These are phyloP conservation scores for Bombus terrestris DNA, from an alignment of 1,140 invertebrate species.

Conservation along the genomic window DNA sequence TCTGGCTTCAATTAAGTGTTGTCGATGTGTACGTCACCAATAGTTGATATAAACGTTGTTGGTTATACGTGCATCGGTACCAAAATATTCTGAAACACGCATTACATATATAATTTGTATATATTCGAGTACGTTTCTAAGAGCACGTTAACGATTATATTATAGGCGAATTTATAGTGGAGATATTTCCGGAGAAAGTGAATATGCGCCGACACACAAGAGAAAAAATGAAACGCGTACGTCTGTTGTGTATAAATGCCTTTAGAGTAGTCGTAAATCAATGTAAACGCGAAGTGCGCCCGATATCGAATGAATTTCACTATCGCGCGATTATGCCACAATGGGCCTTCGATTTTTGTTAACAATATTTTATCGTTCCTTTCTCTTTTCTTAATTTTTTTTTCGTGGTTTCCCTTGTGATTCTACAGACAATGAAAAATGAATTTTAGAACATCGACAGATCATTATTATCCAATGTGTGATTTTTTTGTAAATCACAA, in stretches of 20 bases:
- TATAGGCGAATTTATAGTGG: slow-evolving; percentile 59
- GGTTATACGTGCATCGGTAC: slow-evolving; percentile 16
- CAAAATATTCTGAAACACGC: slow-evolving; percentile 30
- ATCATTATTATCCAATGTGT: background rate
- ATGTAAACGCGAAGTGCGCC: slow-evolving; percentile 22
- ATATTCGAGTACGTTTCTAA: slow-evolving; percentile 70
- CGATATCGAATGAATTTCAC: slow-evolving; percentile 30
- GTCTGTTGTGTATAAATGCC: slow-evolving; percentile 37
- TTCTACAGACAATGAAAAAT: background rate
- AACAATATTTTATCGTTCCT: slow-evolving; percentile 14
- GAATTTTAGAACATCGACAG: background rate
- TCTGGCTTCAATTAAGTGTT: background rate
- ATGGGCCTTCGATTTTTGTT: slow-evolving; percentile 54
- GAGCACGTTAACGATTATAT: slow-evolving; percentile 54
- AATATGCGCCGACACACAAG: background rate
- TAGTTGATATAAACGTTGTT: background rate
- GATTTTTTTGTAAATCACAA: background rate
- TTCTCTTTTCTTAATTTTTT: background rate
- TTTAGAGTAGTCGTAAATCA: slow-evolving; percentile 40
- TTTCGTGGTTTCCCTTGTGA: background rate
- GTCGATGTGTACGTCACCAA: background rate
- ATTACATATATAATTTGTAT: slow-evolving; percentile 65
- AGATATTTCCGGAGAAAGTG: slow-evolving; percentile 22
- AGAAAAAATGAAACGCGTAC: background rate
- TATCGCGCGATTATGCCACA: slow-evolving; percentile 53